Base-by-base conservation (phyloP, 2,113 vertebrate species). In the Elaphurus davidianus region DNA sequence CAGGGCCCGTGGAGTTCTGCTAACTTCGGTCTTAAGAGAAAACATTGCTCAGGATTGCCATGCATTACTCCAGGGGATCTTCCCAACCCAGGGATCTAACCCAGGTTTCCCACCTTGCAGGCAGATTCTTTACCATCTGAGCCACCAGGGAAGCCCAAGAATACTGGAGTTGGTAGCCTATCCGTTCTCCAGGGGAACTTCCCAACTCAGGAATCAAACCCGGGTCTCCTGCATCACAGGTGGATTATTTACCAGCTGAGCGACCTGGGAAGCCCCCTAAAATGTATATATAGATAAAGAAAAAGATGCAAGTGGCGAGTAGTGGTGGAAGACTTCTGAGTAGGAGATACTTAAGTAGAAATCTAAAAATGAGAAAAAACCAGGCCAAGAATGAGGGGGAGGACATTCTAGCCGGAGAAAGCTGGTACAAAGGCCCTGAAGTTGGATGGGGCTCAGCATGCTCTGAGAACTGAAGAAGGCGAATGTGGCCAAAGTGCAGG, bases 61-160 rank as follows among this genome's bases (percentile, higher is more conserved):
- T n/a, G 67, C 0, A 0, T n/a, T 71, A 4, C 67, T 71, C n/a
- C n/a, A 40, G 19, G n/a, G n/a, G 2, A 71, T 40, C n/a, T 36
- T 71, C 10, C n/a, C n/a, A 40, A 71, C n/a, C 17, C 9, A 71
- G 64, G 64, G 64, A 71, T 36, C 4, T 2, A 71, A 71, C 64
- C n/a, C 19, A 71, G 64, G n/a, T 71, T 71, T 71, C n/a, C 64
- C 0, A 0, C n/a, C n/a, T 71, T 71, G n/a, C n/a, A 71, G n/a
- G n/a, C 64, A 36, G n/a, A 36, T 71, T 71, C 2, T 36, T 23
- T 71, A 36, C 67, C 67, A 36, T 23, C n/a, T 71, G 67, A 71
- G 1, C 64, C 64, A 71, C 17, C 2, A 36, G 2, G 17, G n/a
- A 71, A 36, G n/a, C 64, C 64, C 64, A 21, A 71, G 33, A 36